These are phyloP conservation scores for Trissolcus japonicus DNA, from an alignment of 2,888 invertebrate species.

Conservation along the genomic window DNA sequence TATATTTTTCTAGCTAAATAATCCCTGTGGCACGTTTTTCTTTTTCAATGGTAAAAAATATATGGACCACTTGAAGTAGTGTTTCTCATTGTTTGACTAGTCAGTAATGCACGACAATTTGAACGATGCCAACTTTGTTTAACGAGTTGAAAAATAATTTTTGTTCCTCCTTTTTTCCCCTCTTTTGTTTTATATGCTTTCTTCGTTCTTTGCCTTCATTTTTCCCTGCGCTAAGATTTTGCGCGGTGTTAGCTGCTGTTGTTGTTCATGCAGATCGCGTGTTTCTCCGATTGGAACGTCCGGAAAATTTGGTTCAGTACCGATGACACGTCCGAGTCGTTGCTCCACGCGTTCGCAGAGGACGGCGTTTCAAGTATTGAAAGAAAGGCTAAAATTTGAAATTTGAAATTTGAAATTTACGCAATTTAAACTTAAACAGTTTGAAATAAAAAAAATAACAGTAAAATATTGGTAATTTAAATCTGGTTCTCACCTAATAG, in stretches of 20 bases:
- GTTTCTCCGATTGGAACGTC: slow-evolving; percentile 81
- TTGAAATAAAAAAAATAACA: neutral
- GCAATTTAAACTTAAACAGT: neutral
- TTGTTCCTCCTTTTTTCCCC: neutral
- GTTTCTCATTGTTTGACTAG: slow-evolving; percentile 16
- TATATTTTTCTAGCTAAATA: too few relatives aligned
- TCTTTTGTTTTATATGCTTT: neutral
- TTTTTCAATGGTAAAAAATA: slow-evolving; percentile 16
- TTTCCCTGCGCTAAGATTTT: slow-evolving; percentile 11
- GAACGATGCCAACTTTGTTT: slow-evolving; percentile 5
- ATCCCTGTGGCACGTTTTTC: too few relatives aligned
- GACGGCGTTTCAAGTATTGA: slow-evolving; percentile 82
- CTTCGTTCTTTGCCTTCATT: neutral
- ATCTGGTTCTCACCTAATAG: slow-evolving; percentile 78
- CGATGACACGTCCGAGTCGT: slow-evolving; percentile 83
- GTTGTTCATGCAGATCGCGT: slow-evolving; percentile 78
- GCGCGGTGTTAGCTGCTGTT: slow-evolving; percentile 59
- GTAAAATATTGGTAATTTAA: neutral
- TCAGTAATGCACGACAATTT: slow-evolving; percentile 12
- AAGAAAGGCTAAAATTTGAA: slow-evolving; percentile 82
- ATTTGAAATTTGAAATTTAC: too few relatives aligned
- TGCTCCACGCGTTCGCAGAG: slow-evolving; percentile 81
- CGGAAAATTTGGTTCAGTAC: slow-evolving; percentile 82
- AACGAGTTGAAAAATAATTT: slow-evolving; percentile 22
- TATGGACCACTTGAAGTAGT: slow-evolving; percentile 26